Base-by-base conservation (phyloP, 2,888 invertebrate species). In the Noctua janthe region DNA sequence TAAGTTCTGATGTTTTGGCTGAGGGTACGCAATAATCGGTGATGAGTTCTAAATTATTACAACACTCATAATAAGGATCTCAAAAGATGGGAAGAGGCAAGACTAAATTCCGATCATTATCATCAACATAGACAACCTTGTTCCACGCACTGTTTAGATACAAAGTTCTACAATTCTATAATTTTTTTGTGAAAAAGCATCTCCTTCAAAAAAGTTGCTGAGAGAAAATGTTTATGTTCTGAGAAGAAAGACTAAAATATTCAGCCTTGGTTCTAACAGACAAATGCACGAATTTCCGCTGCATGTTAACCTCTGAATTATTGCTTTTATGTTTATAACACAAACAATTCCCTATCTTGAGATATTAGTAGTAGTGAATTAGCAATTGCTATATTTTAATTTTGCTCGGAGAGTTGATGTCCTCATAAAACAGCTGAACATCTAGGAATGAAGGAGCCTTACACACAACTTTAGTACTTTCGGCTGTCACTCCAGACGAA, bases 161-260 rank as follows among this genome's bases (percentile, higher is more conserved):
- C 13, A 17, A 47, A 59, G 51, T 64, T 47, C 47, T 20, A 23
- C 1, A 73, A 43, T 17, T 13, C 13, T 3, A 49, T 11, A 49
- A 49, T 49, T 43, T 1, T 17, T 1, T 17, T 20, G 17, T 29
- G 29, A 23, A 6, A 17, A 29, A 10, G 1, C n/a, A 8, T 62
- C 7, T 43, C 0, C 6, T 3, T 3, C 13, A n/a, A 71, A 71
- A 69, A 54, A 29, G 51, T 29, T 54, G 20, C 8, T 17, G 1
- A 7, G 17, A 39, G 6, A 56, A 62, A 67, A n/a, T 62, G 10
- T 47, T 39, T n/a, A n/a, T 69, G 39, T 51, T 80, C 3, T 62
- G 49, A 64, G 13, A 80, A 29, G 39, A 56, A 74, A 49, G 20
- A 76, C 35, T 64, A 43, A 67, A 77, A 29, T 43, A 79, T 81